Percentiles rank a stretch among this genome's conserved stretches.
Evolutionary conservation across 2,113 vertebrate species (phyloP).

Genomic region (Nestor notabilis): DNA sequence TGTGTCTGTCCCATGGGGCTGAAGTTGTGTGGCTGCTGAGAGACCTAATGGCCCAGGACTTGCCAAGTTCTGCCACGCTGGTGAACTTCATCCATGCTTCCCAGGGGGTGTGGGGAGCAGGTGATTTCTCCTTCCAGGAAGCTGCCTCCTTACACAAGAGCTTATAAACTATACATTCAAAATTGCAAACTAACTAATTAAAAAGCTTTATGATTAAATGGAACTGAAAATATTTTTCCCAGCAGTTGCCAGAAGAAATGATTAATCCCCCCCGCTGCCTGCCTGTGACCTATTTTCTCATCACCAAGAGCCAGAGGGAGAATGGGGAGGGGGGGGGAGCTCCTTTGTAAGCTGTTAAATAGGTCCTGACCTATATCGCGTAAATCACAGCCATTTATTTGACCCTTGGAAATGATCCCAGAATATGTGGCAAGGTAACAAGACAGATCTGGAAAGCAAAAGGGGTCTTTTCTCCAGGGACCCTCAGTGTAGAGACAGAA

Average conservation of each 20-base stretch:
- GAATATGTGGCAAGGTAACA: background rate
- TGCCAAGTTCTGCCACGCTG: background rate
- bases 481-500: background rate
- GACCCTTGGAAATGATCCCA: conserved; percentile 65
- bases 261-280: conserved; percentile 68
- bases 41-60: background rate
- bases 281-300: conserved; percentile 78
- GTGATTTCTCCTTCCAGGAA: conserved; percentile 21
- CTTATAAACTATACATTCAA: conserved; percentile 41
- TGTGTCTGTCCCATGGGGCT: background rate
- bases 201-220: conserved; percentile 77
- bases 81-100: background rate
- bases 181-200: conserved; percentile 75
- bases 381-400: conserved; percentile 41
- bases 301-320: background rate
- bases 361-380: conserved; percentile 72
- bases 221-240: conserved; percentile 71
- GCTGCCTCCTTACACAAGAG: background rate
- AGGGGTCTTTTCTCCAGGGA: background rate
- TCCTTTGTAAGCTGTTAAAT: conserved; percentile 63
- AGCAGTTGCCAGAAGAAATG: conserved; percentile 71
- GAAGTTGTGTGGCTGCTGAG: background rate
- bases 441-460: conserved; percentile 14
- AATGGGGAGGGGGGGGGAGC: background rate
- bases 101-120: background rate